These are phyloP conservation scores for Papilio gigon DNA, from an alignment of 2,888 invertebrate species.

Conservation along the genomic window DNA sequence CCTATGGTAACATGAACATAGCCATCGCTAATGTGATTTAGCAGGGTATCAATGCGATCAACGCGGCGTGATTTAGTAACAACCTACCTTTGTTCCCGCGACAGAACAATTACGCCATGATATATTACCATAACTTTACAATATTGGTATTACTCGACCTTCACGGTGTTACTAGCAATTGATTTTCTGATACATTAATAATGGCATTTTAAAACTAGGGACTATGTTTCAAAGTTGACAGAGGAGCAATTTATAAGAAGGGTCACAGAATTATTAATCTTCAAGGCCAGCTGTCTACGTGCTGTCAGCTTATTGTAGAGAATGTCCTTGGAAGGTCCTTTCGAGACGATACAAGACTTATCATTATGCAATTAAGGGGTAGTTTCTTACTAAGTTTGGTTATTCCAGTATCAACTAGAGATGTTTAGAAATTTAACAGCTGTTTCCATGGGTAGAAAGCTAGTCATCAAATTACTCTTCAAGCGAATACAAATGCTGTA, in stretches of 20 bases:
- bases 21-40: conserved; percentile 47
- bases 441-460: too few species aligned
- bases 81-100: conserved; percentile 52
- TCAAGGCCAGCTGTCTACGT: background rate
- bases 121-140: conserved; percentile 27
- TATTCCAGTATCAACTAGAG: too few species aligned
- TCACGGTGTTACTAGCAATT: background rate
- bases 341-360: background rate
- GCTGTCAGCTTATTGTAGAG: too few species aligned
- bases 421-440: too few species aligned
- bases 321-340: background rate
- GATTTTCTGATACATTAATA: background rate
- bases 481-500: too few species aligned
- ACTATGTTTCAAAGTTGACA: background rate
- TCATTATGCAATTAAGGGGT: background rate
- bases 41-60: conserved; percentile 46
- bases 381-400: too few species aligned
- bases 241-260: background rate
- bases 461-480: too few species aligned
- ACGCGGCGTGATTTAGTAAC: conserved; percentile 45
- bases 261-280: background rate
- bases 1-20: background rate
- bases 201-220: background rate
- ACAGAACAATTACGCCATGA: conserved; percentile 55
- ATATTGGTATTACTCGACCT: conserved; percentile 2